Base-by-base conservation (phyloP, 2,888 invertebrate species). In the Calliopum simillimum region DNA sequence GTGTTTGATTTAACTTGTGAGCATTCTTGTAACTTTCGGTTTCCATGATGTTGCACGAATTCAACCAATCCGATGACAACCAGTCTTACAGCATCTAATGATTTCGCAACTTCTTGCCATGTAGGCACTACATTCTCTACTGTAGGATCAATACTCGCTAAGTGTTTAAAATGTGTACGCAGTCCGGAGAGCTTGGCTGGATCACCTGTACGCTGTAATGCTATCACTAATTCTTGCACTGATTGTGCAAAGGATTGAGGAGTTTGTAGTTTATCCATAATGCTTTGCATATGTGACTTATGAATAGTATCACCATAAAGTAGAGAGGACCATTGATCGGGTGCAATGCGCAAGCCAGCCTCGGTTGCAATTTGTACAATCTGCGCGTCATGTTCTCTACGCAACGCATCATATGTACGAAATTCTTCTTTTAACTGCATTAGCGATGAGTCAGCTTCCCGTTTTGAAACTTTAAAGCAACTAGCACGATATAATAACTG, bases 381-480 rank as follows among this genome's bases (percentile, higher is more conserved):
- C 86, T 99, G 99, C 12, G 98, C 95, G 86, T 99, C 99, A 84
- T 99, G 99, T 82, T 99, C 99, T 1, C 97, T 89, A 8, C 99
- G 88, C 67, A 99, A 85, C 0, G 95, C 92, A 79, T 99, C 98
- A 84, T 99, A 99, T 0, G 94, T 94, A 16, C 98, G 91, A 84
- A 97, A 99, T 84, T 99, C 98, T 80, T 98, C 97, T 84, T 98
- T 97, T 19, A 98, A 86, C 85, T 99, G 97, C 99, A 99, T 99
- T 73, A 99, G 87, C 0, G 98, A 98, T 0, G 98, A 98, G 86
- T 98, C 97, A 43, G 96, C 95, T 80, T 98, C 98, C 56, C 98
- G 90, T 86, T 99, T 99, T 2, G 96, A 96, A 47, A 98, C 98
- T 90, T 97, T 98, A 87, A 99, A 99, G 87, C 99, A 99, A 73